These are phyloP conservation scores for Colinus virginianus DNA, from an alignment of 2,113 vertebrate species.

Conservation along the genomic window DNA sequence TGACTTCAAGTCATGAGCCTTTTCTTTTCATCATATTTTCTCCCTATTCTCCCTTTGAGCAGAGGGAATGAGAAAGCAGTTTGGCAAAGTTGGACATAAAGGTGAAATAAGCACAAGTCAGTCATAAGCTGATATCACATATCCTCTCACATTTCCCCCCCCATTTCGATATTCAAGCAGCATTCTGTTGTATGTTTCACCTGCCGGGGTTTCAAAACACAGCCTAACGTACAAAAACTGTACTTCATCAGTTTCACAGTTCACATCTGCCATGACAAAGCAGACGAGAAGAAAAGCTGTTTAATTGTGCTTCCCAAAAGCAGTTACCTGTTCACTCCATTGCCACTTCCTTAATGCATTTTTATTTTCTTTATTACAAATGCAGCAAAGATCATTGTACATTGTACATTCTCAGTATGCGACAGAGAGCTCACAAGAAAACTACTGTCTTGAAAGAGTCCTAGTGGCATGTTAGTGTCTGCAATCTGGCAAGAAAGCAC, in stretches of 20 bases:
- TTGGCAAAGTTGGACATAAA: no score
- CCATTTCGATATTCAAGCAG: background rate
- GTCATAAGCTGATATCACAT: background rate
- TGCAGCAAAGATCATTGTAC: background rate
- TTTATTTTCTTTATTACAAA: constrained; percentile 21
- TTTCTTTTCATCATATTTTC: no score
- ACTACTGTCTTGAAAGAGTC: background rate
- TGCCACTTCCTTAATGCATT: background rate
- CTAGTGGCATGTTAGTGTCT: background rate
- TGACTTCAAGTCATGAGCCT: background rate
- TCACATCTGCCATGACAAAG: background rate
- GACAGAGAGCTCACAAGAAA: constrained; percentile 9
- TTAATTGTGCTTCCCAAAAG: constrained; percentile 34
- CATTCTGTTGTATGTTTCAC: background rate
- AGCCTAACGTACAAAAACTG: background rate
- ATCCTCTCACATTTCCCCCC: background rate
- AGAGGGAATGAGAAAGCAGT: no score
- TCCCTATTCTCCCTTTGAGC: no score
- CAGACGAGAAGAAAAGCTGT: background rate
- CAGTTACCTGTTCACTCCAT: background rate
- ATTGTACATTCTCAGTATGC: constrained; percentile 24
- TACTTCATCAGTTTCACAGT: background rate
- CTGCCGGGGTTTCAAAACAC: background rate
- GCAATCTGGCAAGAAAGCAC: background rate
- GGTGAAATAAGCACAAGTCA: background rate